Base-by-base conservation (phyloP, 2,113 vertebrate species). In the Indicator indicator region DNA sequence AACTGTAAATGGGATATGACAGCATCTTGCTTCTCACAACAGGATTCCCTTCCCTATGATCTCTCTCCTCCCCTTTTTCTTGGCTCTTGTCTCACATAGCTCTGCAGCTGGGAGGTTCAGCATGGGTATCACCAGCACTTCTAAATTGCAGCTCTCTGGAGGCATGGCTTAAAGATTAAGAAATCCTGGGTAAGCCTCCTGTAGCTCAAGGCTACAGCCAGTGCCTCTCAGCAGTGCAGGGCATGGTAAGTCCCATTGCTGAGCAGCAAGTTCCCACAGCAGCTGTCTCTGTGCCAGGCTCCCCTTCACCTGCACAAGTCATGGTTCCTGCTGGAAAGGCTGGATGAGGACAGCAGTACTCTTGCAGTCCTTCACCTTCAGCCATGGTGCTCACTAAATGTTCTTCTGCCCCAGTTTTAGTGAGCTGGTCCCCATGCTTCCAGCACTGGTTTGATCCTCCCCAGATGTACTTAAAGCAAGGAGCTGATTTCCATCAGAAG, bases 391-490 rank as follows among this genome's bases (percentile, higher is more conserved):
- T 81, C 33, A 44, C 69, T 20, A 3, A 33, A 46, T 62, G 9
- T 42, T 30, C 38, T 28, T 28, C 28, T 60, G 36, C 40, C 36
- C 54, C 30, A 32, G 8, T 15, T 3, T 2, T 52, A 19, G 32
- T 2, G 2, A 12, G 50, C 50, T 69, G 55, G 0, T 52, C 3
- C 3, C 10, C 0, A 1, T 52, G 36, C 6, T 56, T 87, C 56
- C 48, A 33, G 9, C 16, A 13, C 56, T 73, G 36, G 7, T 59
- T 55, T 11, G 6, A 40, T 10, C 60, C 69, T 12, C 8, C 32
- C 46, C 15, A 48, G n/a, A 23, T 6, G 2, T n/a, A n/a, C 46
- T 27, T 12, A 44, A 16, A 19, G 54, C 0, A 5, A 58, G 28
- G 55, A 83, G 15, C 6, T 36, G 52, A 0, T 28, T 74, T 87